Evolutionary conservation across 2,797 vertebrate species (phyloP).

Genomic region (Arctocebus calabarensis): DNA sequence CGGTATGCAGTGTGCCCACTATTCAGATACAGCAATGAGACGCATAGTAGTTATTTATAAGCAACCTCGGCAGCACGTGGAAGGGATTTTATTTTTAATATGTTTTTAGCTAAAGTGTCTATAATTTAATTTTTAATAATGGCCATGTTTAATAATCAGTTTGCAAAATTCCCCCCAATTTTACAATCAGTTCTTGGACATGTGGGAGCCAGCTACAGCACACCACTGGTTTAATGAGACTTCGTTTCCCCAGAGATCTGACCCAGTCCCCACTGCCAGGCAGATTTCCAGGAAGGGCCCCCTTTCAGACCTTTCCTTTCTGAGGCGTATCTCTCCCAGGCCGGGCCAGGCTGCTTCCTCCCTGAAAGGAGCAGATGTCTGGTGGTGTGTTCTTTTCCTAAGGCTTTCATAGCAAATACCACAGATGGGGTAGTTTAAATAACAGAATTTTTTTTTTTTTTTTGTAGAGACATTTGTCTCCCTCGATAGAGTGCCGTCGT

Average conservation of each 20-base stretch:
- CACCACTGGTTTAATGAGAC: neutral
- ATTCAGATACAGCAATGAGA: neutral
- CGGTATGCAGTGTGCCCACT: neutral
- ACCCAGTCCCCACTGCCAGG: no score
- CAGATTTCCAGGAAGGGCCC: neutral
- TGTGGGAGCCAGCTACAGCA: no score
- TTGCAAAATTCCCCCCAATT: neutral
- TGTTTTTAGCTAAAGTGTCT: neutral
- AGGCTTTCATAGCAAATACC: neutral
- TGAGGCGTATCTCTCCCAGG: neutral
- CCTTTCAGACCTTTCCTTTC: neutral
- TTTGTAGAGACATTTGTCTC: no score
- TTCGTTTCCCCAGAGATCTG: neutral
- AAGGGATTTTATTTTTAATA: neutral
- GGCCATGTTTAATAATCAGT: neutral
- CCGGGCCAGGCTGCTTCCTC: neutral
- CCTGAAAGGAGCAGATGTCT: neutral
- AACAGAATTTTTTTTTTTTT: neutral
- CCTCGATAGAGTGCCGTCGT: no score
- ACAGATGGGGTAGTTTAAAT: neutral
- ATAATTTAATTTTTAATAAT: conserved; percentile 46
- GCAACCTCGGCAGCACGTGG: neutral
- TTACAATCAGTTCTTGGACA: neutral
- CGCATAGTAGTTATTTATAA: neutral
- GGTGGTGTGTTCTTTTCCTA: neutral